Conservation (phyloP, 2,113 vertebrate genomes). For the Sander lucioperca region DNA sequence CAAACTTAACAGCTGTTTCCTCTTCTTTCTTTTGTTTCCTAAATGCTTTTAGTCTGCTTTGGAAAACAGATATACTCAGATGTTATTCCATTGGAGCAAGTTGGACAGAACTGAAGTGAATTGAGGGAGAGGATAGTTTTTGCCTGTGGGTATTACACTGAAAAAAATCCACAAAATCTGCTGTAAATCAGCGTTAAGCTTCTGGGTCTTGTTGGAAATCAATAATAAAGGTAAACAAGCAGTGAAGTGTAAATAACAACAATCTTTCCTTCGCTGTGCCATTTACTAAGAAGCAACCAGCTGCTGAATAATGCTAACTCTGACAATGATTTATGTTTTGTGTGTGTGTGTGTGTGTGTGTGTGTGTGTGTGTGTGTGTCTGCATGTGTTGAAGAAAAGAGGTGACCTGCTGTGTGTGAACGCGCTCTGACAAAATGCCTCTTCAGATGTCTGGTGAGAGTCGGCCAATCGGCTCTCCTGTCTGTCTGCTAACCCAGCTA, state of each 20-base stretch:
- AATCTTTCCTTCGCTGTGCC: slow-evolving; percentile 26
- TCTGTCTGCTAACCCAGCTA: slow-evolving; percentile 43
- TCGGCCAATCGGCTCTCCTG: slow-evolving; percentile 60
- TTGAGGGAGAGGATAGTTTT: background rate
- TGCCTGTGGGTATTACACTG: background rate
- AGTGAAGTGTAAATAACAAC: slow-evolving; percentile 63
- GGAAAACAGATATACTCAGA: slow-evolving; percentile 9
- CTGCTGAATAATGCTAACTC: slow-evolving; percentile 65
- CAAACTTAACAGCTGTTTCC: slow-evolving; percentile 28
- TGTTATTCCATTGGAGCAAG: slow-evolving; percentile 7
- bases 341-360: background rate
- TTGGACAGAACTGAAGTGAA: background rate
- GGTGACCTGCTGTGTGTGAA: slow-evolving; percentile 66
- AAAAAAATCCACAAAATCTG: background rate
- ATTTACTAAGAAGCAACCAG: slow-evolving; percentile 42
- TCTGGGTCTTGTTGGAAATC: slow-evolving; percentile 28
- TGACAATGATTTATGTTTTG: slow-evolving; percentile 61
- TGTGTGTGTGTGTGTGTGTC: slow-evolving; percentile 9
- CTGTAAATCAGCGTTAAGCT: background rate
- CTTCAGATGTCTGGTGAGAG: slow-evolving; percentile 69
- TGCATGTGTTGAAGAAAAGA: slow-evolving; percentile 50
- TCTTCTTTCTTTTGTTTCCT: background rate
- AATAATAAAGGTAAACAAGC: slow-evolving; percentile 60
- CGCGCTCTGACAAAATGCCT: slow-evolving; percentile 65
- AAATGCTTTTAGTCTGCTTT: background rate